Conservation (phyloP, 2,113 vertebrate species). For the Eulacestoma nigropectus region DNA sequence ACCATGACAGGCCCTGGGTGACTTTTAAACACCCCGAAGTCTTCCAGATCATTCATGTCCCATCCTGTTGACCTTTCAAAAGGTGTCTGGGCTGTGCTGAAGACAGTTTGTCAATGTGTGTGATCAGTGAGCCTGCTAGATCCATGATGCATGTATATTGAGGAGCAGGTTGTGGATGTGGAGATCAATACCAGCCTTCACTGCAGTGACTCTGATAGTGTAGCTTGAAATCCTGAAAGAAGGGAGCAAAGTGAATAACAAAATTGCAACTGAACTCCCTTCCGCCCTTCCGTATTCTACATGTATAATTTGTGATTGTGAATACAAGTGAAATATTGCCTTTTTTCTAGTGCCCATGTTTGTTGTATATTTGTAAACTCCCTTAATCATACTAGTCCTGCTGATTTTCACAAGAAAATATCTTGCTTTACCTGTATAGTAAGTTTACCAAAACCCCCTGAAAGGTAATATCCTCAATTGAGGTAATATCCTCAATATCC, state of each 20-base stretch:
- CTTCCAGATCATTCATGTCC: not conserved
- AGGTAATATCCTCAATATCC: not conserved
- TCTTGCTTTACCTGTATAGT: not conserved
- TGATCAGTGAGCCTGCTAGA: not conserved
- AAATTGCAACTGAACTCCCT: not conserved
- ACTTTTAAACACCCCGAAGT: not conserved
- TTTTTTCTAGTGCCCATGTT: not conserved
- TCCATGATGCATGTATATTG: not conserved
- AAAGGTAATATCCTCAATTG: not conserved
- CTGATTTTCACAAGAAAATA: not conserved
- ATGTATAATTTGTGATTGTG: not conserved
- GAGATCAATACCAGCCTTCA: not conserved
- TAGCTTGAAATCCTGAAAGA: not conserved
- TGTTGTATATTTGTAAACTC: not conserved
- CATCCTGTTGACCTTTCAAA: not conserved
- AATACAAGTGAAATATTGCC: not conserved
- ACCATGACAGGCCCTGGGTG: not conserved
- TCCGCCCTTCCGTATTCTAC: not conserved
- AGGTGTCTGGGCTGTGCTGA: not conserved
- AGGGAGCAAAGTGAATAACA: not conserved
- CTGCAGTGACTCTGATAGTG: not conserved
- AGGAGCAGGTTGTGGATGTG: not conserved
- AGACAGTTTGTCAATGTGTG: not conserved
- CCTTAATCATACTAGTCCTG: not conserved
- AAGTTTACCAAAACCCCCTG: not conserved